These are phyloP conservation scores for Euschistus heros DNA, from an alignment of 1,140 invertebrate species.

Conservation along the genomic window DNA sequence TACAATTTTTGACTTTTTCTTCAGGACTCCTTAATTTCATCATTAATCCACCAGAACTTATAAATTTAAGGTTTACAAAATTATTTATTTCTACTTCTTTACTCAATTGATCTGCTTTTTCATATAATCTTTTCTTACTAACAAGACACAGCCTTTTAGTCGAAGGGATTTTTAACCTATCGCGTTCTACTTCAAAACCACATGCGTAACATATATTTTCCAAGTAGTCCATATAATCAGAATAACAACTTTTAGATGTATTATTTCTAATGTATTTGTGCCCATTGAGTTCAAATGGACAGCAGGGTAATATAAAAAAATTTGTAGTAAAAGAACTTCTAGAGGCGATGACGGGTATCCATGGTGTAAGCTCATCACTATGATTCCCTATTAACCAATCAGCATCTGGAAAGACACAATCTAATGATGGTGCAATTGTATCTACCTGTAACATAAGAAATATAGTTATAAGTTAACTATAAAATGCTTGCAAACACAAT, in stretches of 20 bases:
- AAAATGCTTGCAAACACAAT: no score
- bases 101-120: neutral
- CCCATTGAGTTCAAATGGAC: conserved; percentile 78
- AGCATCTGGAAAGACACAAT: conserved; percentile 56
- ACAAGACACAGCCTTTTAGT: conserved; percentile 83
- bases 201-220: conserved; percentile 54
- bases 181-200: conserved; percentile 64
- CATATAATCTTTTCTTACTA: conserved; percentile 37
- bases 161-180: conserved; percentile 88
- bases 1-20: conserved; percentile 77
- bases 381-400: conserved; percentile 98
- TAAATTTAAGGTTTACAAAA: neutral
- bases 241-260: conserved; percentile 55
- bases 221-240: conserved; percentile 74
- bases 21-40: conserved; percentile 27
- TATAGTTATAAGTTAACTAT: no score
- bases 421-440: conserved; percentile 57
- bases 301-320: conserved; percentile 91
- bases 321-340: conserved; percentile 53
- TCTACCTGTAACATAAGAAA: conserved; percentile 38
- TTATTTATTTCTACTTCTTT: neutral
- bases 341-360: conserved; percentile 88
- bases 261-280: conserved; percentile 61
- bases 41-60: neutral
- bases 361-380: conserved; percentile 95